Evolutionary conservation across 2,888 invertebrate species (phyloP).

Genomic region (Cerceris rybyensis): DNA sequence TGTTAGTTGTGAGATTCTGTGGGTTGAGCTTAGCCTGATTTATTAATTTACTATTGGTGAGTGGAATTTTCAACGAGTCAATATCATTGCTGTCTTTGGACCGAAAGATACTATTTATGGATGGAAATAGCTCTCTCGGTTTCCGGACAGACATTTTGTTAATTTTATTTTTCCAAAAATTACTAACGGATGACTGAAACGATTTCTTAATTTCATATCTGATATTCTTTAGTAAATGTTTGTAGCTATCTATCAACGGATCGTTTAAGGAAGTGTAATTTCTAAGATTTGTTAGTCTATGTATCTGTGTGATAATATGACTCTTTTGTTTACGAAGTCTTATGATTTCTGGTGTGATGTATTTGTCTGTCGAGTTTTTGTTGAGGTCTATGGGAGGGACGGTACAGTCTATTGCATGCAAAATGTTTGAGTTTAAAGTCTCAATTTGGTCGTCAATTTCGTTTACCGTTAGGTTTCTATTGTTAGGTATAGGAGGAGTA

Average conservation of each 20-base stretch:
- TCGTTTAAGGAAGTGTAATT: background rate
- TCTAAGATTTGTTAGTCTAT: background rate
- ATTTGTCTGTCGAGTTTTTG: background rate
- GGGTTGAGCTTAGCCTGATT: background rate
- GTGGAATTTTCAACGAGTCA: background rate
- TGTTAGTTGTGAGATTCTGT: background rate
- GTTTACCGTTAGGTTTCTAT: background rate
- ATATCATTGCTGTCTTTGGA: background rate
- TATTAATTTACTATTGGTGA: fast-evolving
- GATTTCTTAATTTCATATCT: background rate
- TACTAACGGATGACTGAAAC: background rate
- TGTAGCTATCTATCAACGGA: background rate
- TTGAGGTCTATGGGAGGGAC: background rate
- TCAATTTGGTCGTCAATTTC: background rate
- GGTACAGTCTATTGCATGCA: background rate
- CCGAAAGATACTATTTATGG: slow-evolving; percentile 13
- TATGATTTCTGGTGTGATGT: too few species aligned
- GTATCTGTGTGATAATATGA: background rate
- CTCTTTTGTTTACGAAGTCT: background rate
- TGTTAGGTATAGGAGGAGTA: background rate
- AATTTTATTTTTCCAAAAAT: background rate
- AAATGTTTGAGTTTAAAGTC: background rate
- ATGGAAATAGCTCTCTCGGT: slow-evolving; percentile 4
- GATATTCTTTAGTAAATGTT: background rate
- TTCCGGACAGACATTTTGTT: background rate